phyloP scores from a whole-genome alignment of 92 coral and sea anemone species.

The Meandrina meandrites region DNA sequence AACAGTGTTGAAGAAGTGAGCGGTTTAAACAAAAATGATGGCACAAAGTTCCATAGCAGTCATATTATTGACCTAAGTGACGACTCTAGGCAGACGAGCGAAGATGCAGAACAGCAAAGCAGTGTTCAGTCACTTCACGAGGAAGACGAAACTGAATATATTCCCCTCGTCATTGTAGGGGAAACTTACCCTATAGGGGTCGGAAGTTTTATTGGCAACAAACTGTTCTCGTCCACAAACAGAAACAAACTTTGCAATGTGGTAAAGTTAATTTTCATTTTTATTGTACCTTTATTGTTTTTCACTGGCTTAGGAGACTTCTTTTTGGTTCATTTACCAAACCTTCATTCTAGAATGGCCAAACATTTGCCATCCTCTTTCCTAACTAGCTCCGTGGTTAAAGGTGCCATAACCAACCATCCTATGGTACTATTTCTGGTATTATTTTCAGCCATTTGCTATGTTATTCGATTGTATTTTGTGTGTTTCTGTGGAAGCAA shows the following conservation, averaged over 20 bases:
- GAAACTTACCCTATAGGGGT: constrained; percentile 1
- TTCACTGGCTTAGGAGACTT: constrained; percentile 2
- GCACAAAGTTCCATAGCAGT: too few species aligned
- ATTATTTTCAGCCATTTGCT: not conserved
- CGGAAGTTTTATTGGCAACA: constrained; percentile 23
- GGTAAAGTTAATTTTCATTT: not conserved
- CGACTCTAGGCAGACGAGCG: too few species aligned
- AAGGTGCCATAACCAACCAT: not conserved
- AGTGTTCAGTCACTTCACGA: not conserved
- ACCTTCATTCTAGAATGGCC: not conserved
- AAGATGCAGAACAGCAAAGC: too few species aligned
- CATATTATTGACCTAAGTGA: too few species aligned
- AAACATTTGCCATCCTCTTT: constrained; percentile 1
- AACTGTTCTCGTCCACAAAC: not conserved
- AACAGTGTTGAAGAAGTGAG: too few species aligned
- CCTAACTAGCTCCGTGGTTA: not conserved
- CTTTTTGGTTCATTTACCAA: not conserved
- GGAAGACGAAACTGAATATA: not conserved
- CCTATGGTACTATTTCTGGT: not conserved
- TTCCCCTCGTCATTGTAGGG: not conserved
- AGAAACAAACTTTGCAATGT: not conserved
- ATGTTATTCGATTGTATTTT: not conserved
- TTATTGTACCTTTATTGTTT: not conserved
- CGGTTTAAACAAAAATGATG: too few species aligned
- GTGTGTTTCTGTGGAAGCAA: not conserved